Evolutionary conservation across 2,113 vertebrate genomes (phyloP).

Genomic region (Gnathonemus longibarbis): DNA sequence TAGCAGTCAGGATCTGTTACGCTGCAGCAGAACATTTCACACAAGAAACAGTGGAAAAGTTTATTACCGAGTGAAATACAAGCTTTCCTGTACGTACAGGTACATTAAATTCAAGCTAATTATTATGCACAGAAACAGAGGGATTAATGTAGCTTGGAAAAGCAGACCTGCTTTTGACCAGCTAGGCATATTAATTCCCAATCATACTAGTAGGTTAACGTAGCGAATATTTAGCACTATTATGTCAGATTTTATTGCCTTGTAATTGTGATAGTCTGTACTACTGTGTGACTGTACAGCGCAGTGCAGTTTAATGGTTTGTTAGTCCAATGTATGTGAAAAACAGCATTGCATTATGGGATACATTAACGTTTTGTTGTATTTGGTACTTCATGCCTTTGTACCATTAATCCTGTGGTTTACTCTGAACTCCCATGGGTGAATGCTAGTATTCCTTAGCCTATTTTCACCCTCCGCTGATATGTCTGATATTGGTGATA

Average conservation of each 20-base stretch:
- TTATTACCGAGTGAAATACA: neutral
- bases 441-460: neutral
- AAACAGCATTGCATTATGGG: neutral
- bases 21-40: neutral
- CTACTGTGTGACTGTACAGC: neutral
- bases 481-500: neutral
- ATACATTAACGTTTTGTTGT: neutral
- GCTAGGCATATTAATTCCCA: neutral
- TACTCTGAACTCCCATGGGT: neutral
- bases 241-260: neutral
- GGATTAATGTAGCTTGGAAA: neutral
- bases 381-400: neutral
- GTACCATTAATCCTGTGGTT: neutral
- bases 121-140: neutral
- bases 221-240: neutral
- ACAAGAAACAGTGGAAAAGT: neutral
- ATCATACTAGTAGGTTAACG: neutral
- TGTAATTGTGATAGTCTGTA: neutral
- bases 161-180: neutral
- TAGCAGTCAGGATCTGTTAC: neutral
- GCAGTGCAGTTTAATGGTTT: neutral
- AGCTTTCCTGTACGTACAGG: neutral
- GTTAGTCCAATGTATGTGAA: neutral
- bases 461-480: neutral
- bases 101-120: neutral